Percentiles rank a stretch among this genome's conserved stretches.
Evolutionary conservation across 2,797 vertebrate species (phyloP).

Genomic region (Onychomys torridus): DNA sequence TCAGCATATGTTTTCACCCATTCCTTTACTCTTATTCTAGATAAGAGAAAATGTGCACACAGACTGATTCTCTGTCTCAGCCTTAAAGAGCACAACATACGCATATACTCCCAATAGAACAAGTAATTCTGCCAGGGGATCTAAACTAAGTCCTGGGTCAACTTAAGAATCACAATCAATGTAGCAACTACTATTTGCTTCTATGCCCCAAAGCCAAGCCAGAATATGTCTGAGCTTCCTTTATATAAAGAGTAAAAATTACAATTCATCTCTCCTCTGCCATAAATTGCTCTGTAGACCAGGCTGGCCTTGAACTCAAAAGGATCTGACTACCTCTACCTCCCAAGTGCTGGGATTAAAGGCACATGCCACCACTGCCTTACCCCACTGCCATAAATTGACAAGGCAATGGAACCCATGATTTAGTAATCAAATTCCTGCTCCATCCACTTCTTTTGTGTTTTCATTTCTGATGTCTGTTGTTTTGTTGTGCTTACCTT

Average conservation of each 20-base stretch:
- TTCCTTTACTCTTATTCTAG: background rate
- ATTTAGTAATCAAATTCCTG: background rate
- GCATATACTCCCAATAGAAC: background rate
- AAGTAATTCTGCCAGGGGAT: background rate
- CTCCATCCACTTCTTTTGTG: background rate
- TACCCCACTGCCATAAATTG: background rate
- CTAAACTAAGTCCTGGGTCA: background rate
- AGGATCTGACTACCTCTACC: too few species aligned
- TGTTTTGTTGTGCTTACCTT: background rate
- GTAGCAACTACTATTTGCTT: background rate
- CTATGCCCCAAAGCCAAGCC: background rate
- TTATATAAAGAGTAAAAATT: background rate
- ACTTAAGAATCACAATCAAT: background rate
- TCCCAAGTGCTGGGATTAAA: too few species aligned
- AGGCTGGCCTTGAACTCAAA: too few species aligned
- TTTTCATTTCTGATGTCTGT: accelerated
- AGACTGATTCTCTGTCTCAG: background rate
- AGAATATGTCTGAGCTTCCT: background rate
- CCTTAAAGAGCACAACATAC: background rate
- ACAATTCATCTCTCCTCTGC: background rate
- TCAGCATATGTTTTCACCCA: background rate
- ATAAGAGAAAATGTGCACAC: background rate
- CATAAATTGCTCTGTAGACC: background rate
- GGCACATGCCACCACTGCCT: too few species aligned
- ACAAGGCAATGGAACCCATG: background rate